Conservation (phyloP, 2,888 invertebrate genomes). For the Leptopterna dolabrata region DNA sequence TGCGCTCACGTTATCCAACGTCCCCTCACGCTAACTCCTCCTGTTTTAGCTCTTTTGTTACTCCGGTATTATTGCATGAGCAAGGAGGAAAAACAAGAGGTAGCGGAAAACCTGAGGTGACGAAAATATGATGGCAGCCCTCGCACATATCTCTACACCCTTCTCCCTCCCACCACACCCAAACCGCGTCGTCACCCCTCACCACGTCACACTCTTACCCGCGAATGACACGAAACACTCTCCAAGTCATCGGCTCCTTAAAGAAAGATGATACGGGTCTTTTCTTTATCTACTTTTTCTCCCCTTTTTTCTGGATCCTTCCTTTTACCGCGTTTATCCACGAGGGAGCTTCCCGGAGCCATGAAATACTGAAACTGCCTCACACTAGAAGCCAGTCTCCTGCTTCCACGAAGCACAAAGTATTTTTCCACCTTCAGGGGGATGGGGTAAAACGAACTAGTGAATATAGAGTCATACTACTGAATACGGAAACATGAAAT, state of each 20-base stretch:
- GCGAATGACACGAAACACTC: slow-evolving; percentile 35
- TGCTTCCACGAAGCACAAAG: too few species aligned
- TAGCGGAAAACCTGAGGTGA: neutral
- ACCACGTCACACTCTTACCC: neutral
- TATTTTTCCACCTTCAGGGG: too few species aligned
- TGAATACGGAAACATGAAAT: too few species aligned
- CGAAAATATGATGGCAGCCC: neutral
- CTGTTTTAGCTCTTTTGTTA: neutral
- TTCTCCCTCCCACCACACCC: neutral
- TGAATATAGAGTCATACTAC: too few species aligned
- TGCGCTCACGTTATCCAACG: neutral
- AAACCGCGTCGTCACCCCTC: slow-evolving; percentile 1
- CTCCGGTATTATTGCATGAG: neutral
- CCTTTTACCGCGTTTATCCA: neutral
- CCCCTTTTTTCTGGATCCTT: neutral
- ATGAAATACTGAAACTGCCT: neutral
- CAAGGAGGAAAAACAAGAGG: neutral
- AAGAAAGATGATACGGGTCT: slow-evolving; percentile 25
- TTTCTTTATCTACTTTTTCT: neutral
- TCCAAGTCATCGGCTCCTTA: slow-evolving; percentile 26
- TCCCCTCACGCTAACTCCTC: too few species aligned
- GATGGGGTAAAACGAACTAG: too few species aligned
- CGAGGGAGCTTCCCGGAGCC: neutral
- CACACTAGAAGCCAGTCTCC: too few species aligned
- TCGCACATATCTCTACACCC: neutral